These are phyloP conservation scores for Selene dorsalis DNA, from an alignment of 2,797 vertebrate species.

Conservation along the genomic window DNA sequence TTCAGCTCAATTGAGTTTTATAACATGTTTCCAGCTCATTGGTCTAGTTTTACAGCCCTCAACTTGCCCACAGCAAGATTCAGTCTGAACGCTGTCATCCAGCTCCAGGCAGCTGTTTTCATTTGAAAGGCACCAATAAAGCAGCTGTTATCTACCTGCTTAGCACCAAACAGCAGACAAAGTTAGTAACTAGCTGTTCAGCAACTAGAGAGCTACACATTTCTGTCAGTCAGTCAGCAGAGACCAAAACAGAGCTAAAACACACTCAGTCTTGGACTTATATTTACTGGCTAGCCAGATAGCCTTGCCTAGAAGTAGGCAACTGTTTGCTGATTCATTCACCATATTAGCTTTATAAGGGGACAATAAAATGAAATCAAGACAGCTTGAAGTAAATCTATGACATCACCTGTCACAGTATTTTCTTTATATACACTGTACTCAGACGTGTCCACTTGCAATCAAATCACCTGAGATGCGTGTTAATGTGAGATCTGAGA, in stretches of 20 bases:
- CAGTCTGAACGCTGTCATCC: background rate
- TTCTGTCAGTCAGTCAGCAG: background rate
- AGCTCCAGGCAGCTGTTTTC: slow-evolving; percentile 1
- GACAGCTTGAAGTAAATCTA: background rate
- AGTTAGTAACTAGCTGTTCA: background rate
- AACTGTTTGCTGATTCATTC: background rate
- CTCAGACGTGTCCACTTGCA: too few species aligned
- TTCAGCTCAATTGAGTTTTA: background rate
- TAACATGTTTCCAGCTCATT: background rate
- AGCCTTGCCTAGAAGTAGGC: background rate
- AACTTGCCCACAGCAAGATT: background rate
- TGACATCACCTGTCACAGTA: too few species aligned
- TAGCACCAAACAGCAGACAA: background rate
- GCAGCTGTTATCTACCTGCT: background rate
- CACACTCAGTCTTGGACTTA: background rate
- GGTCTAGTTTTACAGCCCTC: background rate
- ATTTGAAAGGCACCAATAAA: background rate
- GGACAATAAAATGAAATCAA: background rate
- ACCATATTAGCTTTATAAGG: background rate
- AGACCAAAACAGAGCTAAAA: background rate
- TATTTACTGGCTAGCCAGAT: too few species aligned
- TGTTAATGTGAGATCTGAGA: too few species aligned
- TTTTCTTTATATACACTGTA: too few species aligned
- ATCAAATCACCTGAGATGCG: too few species aligned
- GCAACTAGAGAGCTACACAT: background rate